These are phyloP conservation scores for Phlogophora meticulosa DNA, from an alignment of 2,888 invertebrate species.

Conservation along the genomic window DNA sequence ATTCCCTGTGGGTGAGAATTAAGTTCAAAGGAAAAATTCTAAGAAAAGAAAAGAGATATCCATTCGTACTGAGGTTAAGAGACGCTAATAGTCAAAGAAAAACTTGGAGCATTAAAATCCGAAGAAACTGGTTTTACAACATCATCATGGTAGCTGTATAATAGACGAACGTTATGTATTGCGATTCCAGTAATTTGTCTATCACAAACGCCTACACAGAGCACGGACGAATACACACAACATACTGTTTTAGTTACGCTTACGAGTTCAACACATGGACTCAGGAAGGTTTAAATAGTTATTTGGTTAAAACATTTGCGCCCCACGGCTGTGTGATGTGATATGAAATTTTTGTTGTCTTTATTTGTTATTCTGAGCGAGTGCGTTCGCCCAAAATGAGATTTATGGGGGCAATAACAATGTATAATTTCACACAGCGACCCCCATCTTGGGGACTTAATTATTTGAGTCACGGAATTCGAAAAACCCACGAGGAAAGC, in stretches of 20 bases:
- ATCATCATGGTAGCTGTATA: constrained; percentile 18
- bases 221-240: constrained; percentile 32
- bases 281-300: constrained; percentile 31
- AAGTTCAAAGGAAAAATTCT: constrained; percentile 50
- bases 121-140: constrained; percentile 34
- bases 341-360: constrained; percentile 75
- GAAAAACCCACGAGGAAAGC: constrained; percentile 86
- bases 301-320: constrained; percentile 51
- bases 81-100: constrained; percentile 48
- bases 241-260: constrained; percentile 17
- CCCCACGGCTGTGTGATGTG: constrained; percentile 52
- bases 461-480: constrained; percentile 91
- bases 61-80: constrained; percentile 33
- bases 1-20: constrained; percentile 53
- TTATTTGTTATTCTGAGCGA: constrained; percentile 84
- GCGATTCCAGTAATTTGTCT: constrained; percentile 51
- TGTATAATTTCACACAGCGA: constrained; percentile 87
- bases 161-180: constrained; percentile 35
- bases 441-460: constrained; percentile 86
- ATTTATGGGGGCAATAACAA: constrained; percentile 89
- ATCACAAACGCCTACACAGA: constrained; percentile 36
- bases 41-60: constrained; percentile 40
- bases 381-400: constrained; percentile 86
- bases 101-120: constrained; percentile 31
- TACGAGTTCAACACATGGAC: constrained; percentile 12